A percentile compares a stretch with the other conserved stretches of the same genome.
Evolutionary conservation across 2,888 invertebrate species (phyloP).

Genomic region (Tachina fera): DNA sequence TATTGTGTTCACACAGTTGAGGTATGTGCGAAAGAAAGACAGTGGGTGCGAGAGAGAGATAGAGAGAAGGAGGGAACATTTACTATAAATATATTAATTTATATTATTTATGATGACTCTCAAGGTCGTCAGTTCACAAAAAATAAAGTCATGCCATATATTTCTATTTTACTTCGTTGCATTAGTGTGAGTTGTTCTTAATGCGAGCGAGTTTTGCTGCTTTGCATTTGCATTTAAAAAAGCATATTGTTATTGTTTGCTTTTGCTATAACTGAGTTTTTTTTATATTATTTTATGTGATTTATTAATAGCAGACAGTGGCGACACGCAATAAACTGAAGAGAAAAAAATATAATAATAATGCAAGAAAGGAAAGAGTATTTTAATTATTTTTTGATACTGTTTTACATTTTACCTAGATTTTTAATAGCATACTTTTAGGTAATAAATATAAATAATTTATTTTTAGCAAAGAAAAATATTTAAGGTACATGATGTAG

Average conservation of each 20-base stretch:
- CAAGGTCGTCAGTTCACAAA: conserved; percentile 60
- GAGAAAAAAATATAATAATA: conserved; percentile 5
- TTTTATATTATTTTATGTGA: conserved; percentile 54
- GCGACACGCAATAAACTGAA: conserved; percentile 63
- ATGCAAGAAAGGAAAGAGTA: conserved; percentile 14
- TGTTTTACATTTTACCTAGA: background rate
- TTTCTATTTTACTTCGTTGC: conserved; percentile 16
- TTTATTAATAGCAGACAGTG: conserved; percentile 66
- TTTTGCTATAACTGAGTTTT: conserved; percentile 21
- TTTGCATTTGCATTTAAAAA: conserved; percentile 24
- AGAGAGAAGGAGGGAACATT: background rate
- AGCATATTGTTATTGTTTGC: conserved; percentile 26
- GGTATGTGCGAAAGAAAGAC: background rate
- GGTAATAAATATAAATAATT: conserved; percentile 58
- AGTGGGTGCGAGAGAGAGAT: background rate
- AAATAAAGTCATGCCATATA: conserved; percentile 22
- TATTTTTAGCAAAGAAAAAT: conserved; percentile 8
- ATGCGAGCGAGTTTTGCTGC: background rate
- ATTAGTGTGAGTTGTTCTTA: conserved; percentile 41
- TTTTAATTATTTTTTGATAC: conserved; percentile 5
- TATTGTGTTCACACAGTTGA: background rate
- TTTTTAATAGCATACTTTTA: conserved; percentile 51
- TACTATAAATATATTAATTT: conserved; percentile 28
- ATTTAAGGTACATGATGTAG: conserved; percentile 3
- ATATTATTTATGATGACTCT: conserved; percentile 59